phyloP scores from a whole-genome alignment of 2,797 vertebrate genomes.

The Sebastes miniatus region DNA sequence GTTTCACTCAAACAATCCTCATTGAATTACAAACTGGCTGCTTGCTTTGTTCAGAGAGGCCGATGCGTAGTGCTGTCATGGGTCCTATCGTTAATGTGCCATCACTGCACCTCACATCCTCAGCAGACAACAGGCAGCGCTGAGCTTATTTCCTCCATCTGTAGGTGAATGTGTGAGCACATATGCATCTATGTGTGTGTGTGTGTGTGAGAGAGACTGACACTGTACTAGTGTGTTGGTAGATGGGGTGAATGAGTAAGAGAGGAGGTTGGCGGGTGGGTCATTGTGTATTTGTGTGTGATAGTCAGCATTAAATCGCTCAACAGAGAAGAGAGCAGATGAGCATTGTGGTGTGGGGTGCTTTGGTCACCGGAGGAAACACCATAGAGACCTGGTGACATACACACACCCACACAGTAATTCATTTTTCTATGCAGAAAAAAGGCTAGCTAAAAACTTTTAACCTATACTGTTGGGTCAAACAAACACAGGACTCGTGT shows the following conservation, averaged over 20 bases:
- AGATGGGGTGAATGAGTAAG: conserved; percentile 35
- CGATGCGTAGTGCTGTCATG: conserved; percentile 78
- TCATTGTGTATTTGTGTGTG: conserved; percentile 3
- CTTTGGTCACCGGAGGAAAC: conserved; percentile 33
- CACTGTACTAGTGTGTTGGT: not conserved
- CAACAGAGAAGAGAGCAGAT: conserved; percentile 36
- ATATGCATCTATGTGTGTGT: conserved; percentile 12
- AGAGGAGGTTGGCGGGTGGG: conserved; percentile 11
- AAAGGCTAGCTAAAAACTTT: not conserved
- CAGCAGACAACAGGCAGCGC: conserved; percentile 74
- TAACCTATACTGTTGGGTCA: not conserved
- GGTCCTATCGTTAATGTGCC: conserved; percentile 84
- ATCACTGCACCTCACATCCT: conserved; percentile 84
- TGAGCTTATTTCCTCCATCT: conserved; percentile 81
- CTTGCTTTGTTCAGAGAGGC: conserved; percentile 73
- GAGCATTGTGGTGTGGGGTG: not conserved
- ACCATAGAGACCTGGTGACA: not conserved
- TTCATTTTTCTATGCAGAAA: not conserved
- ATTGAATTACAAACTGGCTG: conserved; percentile 78
- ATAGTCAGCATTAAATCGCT: conserved; percentile 44
- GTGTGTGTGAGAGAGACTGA: conserved; percentile 6
- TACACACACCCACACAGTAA: not conserved
- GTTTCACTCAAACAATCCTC: conserved; percentile 82
- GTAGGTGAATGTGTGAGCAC: conserved; percentile 53
- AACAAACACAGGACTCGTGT: too few relatives aligned